Conservation (phyloP, 2,888 invertebrate genomes). For the Caenorhabditis doughertyi region DNA sequence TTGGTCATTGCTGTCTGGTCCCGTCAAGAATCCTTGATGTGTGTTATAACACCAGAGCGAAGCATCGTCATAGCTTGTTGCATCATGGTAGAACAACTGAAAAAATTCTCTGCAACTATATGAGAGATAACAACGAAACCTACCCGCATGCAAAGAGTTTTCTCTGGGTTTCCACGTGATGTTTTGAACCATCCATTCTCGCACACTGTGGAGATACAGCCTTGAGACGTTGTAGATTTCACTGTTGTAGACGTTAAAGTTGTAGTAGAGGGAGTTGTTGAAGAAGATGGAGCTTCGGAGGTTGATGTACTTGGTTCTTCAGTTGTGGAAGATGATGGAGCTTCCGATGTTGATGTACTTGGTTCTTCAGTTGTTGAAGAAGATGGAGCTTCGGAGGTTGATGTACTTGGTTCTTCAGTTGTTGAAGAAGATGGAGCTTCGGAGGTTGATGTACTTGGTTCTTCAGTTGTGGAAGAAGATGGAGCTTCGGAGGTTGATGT, state of each 20-base stretch:
- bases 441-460: not conserved
- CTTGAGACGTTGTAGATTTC: conserved; percentile 17
- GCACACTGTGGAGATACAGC: conserved; percentile 31
- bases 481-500: not conserved
- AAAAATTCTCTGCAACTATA: too few relatives aligned
- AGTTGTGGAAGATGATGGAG: not conserved
- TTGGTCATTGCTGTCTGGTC: conserved; percentile 42
- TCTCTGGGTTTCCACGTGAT: conserved; percentile 32
- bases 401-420: too few relatives aligned
- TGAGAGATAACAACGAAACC: too few relatives aligned
- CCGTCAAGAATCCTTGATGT: conserved; percentile 48
- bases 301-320: not conserved
- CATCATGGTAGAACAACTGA: conserved; percentile 57
- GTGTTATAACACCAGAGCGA: conserved; percentile 30
- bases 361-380: not conserved
- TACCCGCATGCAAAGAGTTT: conserved; percentile 37
- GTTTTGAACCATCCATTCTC: conserved; percentile 53
- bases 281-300: not conserved
- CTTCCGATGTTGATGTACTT: not conserved
- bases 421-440: too few relatives aligned
- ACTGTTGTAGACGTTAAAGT: not conserved
- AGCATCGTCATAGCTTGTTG: conserved; percentile 42
- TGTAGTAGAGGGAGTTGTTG: not conserved
- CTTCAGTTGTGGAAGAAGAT: not conserved
- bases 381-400: not conserved